Conservation (phyloP, 2,797 vertebrate genomes). For the Schizopygopsis pylzovi region DNA sequence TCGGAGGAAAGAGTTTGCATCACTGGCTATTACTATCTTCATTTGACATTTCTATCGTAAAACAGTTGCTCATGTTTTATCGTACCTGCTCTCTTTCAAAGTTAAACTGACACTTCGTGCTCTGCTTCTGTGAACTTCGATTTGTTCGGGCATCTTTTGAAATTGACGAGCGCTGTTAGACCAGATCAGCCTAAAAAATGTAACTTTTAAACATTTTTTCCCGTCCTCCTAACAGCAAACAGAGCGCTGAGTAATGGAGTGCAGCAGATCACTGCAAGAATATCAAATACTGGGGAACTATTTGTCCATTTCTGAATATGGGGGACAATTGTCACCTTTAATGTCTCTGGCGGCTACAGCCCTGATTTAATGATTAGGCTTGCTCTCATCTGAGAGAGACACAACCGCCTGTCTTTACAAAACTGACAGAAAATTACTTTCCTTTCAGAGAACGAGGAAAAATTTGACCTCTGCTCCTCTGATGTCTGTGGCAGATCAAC, state of each 20-base stretch:
- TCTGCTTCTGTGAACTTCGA: background rate
- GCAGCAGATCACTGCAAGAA: background rate
- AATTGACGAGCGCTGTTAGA: background rate
- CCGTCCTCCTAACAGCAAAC: background rate
- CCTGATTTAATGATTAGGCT: conserved; percentile 10
- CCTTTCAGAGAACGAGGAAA: conserved; percentile 65
- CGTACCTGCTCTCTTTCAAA: no score
- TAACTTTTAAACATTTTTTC: background rate
- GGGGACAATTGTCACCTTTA: background rate
- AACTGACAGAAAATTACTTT: conserved; percentile 76
- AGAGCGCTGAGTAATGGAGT: background rate
- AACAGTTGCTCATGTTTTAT: no score
- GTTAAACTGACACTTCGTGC: background rate
- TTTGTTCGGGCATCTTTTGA: background rate
- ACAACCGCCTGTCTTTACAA: conserved; percentile 68
- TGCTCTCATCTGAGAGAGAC: conserved; percentile 37
- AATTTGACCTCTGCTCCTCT: conserved; percentile 70
- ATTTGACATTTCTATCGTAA: no score
- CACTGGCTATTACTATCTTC: no score
- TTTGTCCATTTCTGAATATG: background rate
- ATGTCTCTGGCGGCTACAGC: background rate
- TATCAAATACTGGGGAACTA: background rate
- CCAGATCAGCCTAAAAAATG: background rate
- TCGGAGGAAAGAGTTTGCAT: no score
- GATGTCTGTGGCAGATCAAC: conserved; percentile 68